Evolutionary conservation across 1,140 invertebrate species (phyloP).

Genomic region (Calycopis cecrops): DNA sequence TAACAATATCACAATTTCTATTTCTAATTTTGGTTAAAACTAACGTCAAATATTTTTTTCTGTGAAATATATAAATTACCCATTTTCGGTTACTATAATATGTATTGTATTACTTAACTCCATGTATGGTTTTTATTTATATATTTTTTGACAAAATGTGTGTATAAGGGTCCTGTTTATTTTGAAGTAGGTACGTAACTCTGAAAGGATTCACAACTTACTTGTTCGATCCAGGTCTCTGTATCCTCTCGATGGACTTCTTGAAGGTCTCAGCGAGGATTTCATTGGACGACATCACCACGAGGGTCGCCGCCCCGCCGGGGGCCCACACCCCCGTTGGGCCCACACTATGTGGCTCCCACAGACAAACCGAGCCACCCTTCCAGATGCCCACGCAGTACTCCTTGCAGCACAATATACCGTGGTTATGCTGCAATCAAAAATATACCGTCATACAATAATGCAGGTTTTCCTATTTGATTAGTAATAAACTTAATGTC

Average conservation of each 20-base stretch:
- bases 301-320: conserved; percentile 50
- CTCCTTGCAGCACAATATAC: conserved; percentile 56
- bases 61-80: too few species aligned
- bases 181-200: background rate
- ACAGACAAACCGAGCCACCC: conserved; percentile 53
- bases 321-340: conserved; percentile 52
- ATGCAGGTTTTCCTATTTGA: too few species aligned
- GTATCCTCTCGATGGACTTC: conserved; percentile 45
- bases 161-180: background rate
- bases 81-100: too few species aligned
- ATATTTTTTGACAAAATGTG: too few species aligned
- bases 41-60: too few species aligned
- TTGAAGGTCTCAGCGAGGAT: conserved; percentile 54
- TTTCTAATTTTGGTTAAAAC: too few species aligned
- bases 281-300: conserved; percentile 44
- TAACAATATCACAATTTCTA: too few species aligned
- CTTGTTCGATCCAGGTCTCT: conserved; percentile 52
- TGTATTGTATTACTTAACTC: too few species aligned
- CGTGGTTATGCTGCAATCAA: conserved; percentile 43
- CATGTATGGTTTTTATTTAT: too few species aligned
- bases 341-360: conserved; percentile 69
- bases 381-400: conserved; percentile 68
- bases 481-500: too few species aligned
- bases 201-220: conserved; percentile 27
- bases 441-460: too few species aligned